Conservation (phyloP, 2,888 invertebrate genomes). For the Monopis laevigella region DNA sequence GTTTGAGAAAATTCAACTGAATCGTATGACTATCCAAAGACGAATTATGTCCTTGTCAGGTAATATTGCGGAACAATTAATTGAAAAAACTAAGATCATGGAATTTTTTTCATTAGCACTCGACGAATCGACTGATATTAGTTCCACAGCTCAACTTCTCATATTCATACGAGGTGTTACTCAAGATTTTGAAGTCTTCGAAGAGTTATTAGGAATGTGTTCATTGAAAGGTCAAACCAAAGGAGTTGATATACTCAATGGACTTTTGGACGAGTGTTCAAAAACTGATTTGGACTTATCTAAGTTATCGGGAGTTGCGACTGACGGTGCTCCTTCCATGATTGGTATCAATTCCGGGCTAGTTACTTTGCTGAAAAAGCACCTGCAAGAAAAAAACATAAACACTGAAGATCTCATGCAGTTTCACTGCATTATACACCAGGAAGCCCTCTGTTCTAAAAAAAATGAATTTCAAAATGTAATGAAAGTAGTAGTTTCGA, state of each 20-base stretch:
- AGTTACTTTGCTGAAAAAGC: conserved; percentile 18
- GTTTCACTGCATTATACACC: conserved; percentile 12
- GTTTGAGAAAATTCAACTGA: too few relatives aligned
- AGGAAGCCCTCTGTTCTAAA: conserved; percentile 3
- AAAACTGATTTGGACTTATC: too few relatives aligned
- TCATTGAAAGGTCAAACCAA: conserved; percentile 2
- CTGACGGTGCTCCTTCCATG: conserved; percentile 22
- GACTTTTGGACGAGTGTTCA: conserved; percentile 5
- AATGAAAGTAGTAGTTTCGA: conserved; percentile 4
- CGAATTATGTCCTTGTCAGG: too few relatives aligned
- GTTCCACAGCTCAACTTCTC: too few relatives aligned
- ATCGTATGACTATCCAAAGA: too few relatives aligned
- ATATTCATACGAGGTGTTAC: too few relatives aligned
- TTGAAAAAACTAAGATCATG: too few relatives aligned
- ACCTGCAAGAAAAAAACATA: conserved; percentile 17
- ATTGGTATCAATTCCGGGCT: conserved; percentile 21
- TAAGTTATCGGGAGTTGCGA: conserved; percentile 16
- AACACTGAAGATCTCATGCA: background rate
- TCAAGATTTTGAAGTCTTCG: too few relatives aligned
- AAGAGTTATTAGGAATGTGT: conserved; percentile 7
- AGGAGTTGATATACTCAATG: conserved; percentile 5
- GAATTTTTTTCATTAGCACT: too few relatives aligned
- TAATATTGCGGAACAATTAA: too few relatives aligned
- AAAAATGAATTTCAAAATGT: background rate
- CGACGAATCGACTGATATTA: too few relatives aligned